Evolutionary conservation across 2,797 vertebrate genomes (phyloP), one percentile per base, ranked within the genome.

Genomic region (Enteromius mattozi): DNA sequence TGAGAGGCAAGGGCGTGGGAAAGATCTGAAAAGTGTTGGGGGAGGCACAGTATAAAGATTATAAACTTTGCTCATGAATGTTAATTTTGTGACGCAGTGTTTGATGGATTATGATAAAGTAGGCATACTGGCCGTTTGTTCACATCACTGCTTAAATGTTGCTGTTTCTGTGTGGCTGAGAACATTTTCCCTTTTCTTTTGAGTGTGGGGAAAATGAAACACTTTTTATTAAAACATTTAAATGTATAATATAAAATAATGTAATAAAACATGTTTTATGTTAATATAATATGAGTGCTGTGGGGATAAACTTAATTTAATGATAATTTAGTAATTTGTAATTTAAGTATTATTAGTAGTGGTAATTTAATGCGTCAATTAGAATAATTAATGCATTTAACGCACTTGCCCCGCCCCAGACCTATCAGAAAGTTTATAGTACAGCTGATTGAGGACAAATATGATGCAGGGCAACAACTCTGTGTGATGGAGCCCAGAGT

Each of bases 1-100:
- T 68, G n/a, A 81, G 27, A 61, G 8, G 35, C n/a, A 17, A n/a
- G 51, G 13, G 80, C 10, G 35, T 81, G 68, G 35, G 66, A 71
- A 70, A 2, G 14, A 72, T 59, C 24, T 81, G 65, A 54, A 80
- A 56, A 54, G 45, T 4, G 33, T 24, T 35, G 21, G 14, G 24
- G 21, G 24, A 12, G 21, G 68, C n/a, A 30, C 54, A 71, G n/a
- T 72, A 59, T 72, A 45, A 81, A 54, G 27, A 35, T 54, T 68
- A 24, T 21, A 4, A 54, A 16, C 35, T 30, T 69, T 27, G 16
- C 42, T 68, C 30, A 30, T 81, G 79, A 71, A 59, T 81, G 70
- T 70, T 80, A 35, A 68, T 33, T 51, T 24, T 12, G 1, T 66
- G 27, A 68, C 0, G 2, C 51, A 30, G 17, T 65, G 61, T 65